These are phyloP conservation scores for Metellina segmentata DNA, from an alignment of 2,888 invertebrate species.

Conservation along the genomic window DNA sequence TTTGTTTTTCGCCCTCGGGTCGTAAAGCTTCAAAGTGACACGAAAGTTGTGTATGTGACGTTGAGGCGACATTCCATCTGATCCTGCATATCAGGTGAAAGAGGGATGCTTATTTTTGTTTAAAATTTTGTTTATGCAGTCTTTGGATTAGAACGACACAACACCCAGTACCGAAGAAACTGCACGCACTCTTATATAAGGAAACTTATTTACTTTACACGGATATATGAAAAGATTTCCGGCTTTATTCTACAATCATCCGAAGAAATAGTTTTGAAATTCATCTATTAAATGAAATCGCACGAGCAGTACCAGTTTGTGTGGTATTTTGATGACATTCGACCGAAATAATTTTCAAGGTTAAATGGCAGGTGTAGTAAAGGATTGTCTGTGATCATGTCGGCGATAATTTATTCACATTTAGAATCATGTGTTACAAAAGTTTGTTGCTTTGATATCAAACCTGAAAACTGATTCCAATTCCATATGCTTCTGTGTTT, in stretches of 20 bases:
- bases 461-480: not conserved
- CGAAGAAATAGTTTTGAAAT: not conserved
- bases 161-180: not conserved
- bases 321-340: not conserved
- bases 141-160: not conserved
- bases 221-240: constrained; percentile 36
- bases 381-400: constrained; percentile 16
- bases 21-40: constrained; percentile 75
- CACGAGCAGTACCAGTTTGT: not conserved
- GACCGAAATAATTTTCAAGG: constrained; percentile 31
- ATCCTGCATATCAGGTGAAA: constrained; percentile 60
- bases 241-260: not conserved
- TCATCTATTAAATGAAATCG: not conserved
- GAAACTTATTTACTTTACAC: constrained; percentile 15
- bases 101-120: constrained; percentile 7
- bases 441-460: not conserved
- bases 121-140: constrained; percentile 13
- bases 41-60: constrained; percentile 75
- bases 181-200: constrained; percentile 8
- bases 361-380: constrained; percentile 20
- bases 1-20: constrained; percentile 76
- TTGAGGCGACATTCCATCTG: constrained; percentile 73
- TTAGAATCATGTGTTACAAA: not conserved
- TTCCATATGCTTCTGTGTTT: constrained; percentile 8
- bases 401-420: constrained; percentile 10